Conservation (phyloP, 2,113 vertebrate genomes). For the Tretioscincus oriximinensis region DNA sequence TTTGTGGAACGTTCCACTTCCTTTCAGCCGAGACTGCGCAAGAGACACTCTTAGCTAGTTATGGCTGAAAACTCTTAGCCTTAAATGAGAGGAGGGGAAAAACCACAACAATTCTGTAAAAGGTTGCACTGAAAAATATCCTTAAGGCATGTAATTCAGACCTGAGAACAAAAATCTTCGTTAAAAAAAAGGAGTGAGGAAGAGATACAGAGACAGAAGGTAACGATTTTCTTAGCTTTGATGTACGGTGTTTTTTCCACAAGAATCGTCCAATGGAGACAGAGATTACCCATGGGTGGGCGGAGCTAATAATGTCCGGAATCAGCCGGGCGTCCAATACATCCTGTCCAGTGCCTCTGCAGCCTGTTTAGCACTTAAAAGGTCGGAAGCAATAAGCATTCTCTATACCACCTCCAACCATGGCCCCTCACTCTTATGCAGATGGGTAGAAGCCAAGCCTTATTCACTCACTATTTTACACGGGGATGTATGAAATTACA, state of each 20-base stretch:
- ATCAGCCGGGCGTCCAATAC: too few relatives aligned
- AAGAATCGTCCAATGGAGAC: too few relatives aligned
- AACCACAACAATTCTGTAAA: neutral
- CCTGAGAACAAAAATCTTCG: constrained; percentile 52
- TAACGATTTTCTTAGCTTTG: constrained; percentile 49
- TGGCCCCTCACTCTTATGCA: neutral
- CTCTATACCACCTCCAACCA: constrained; percentile 4
- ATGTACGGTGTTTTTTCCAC: neutral
- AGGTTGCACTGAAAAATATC: constrained; percentile 53
- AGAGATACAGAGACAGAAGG: neutral
- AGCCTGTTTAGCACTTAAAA: constrained; percentile 13
- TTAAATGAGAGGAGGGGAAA: constrained; percentile 10
- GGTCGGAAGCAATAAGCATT: neutral
- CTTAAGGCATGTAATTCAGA: constrained; percentile 76
- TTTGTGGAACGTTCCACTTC: neutral
- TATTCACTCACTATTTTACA: neutral
- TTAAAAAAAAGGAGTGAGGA: neutral
- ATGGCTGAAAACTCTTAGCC: neutral
- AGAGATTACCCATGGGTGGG: too few relatives aligned
- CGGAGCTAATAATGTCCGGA: too few relatives aligned
- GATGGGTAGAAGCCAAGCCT: neutral
- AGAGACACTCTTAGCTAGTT: neutral
- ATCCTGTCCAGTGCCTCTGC: too few relatives aligned
- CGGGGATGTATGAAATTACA: neutral
- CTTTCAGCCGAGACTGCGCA: too few relatives aligned